Percentiles rank a stretch among this genome's conserved stretches.
Evolutionary conservation across 2,113 vertebrate genomes (phyloP).

Genomic region (Lamprotornis superbus): DNA sequence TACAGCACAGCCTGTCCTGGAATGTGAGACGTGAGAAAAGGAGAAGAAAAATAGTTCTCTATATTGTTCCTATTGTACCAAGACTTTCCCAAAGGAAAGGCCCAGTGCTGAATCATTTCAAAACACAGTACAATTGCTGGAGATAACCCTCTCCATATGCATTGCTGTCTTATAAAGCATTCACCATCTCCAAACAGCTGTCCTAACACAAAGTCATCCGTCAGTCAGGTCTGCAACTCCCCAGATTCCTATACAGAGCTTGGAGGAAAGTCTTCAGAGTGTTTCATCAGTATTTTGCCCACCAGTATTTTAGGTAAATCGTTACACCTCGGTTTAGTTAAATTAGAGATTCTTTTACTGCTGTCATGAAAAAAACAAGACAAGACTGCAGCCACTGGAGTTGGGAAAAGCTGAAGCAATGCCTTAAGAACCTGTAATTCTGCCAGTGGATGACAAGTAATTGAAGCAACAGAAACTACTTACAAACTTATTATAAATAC

Average conservation of each 20-base stretch:
- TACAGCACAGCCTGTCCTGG: neutral
- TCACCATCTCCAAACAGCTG: neutral
- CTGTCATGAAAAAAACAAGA: neutral
- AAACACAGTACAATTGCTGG: neutral
- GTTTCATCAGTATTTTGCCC: neutral
- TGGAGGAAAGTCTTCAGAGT: neutral
- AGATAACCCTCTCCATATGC: neutral
- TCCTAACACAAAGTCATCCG: neutral
- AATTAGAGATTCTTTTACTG: neutral
- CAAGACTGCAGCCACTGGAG: neutral
- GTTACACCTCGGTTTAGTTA: neutral
- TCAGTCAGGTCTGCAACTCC: neutral
- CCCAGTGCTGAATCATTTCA: neutral
- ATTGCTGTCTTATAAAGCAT: neutral
- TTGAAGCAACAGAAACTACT: neutral
- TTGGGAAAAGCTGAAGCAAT: neutral
- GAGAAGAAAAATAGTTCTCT: neutral
- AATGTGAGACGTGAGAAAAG: neutral
- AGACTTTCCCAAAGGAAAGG: neutral
- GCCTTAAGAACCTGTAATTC: neutral
- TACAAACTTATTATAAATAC: neutral
- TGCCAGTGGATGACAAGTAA: neutral
- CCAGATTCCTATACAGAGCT: rapidly evolving
- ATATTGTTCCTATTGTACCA: neutral
- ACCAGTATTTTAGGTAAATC: neutral